Conservation (phyloP, 1,140 invertebrate genomes). For the Drosophila sp. region DNA sequence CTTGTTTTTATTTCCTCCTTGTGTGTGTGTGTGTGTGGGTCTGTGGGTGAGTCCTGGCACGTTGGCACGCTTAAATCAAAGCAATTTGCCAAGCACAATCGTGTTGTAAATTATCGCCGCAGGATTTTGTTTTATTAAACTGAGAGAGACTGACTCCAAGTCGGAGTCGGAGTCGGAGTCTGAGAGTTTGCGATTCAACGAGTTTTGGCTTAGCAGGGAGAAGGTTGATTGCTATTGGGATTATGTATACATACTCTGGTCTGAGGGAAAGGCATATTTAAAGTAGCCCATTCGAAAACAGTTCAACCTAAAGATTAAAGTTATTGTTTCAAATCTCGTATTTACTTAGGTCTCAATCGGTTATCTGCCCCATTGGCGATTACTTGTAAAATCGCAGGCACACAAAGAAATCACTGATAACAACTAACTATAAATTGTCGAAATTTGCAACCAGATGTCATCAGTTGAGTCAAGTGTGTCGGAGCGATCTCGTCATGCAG, state of each 20-base stretch:
- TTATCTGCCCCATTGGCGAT: background rate
- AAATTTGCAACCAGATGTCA: background rate
- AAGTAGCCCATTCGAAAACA: conserved; percentile 24
- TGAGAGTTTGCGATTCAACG: conserved; percentile 55
- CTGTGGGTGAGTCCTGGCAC: conserved; percentile 55
- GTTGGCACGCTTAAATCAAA: conserved; percentile 80
- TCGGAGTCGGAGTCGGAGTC: conserved; percentile 16
- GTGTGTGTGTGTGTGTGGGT: conserved; percentile 32
- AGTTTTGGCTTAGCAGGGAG: background rate
- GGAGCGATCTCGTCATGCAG: background rate
- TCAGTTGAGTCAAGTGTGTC: conserved; percentile 24
- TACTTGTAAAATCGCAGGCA: background rate
- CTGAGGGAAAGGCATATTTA: conserved; percentile 21
- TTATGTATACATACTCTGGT: conserved; percentile 13
- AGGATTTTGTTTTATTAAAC: conserved; percentile 81
- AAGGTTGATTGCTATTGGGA: conserved; percentile 46
- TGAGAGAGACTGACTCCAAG: conserved; percentile 25
- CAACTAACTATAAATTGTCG: conserved; percentile 48
- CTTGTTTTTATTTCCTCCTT: conserved; percentile 76
- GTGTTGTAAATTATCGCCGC: conserved; percentile 79
- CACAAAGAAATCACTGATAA: conserved; percentile 16
- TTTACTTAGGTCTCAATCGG: conserved; percentile 35
- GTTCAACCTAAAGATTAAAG: background rate
- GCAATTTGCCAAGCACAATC: conserved; percentile 76
- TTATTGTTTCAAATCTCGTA: background rate